Conservation (phyloP, 2,113 vertebrate genomes). For the Anguilla japonica region DNA sequence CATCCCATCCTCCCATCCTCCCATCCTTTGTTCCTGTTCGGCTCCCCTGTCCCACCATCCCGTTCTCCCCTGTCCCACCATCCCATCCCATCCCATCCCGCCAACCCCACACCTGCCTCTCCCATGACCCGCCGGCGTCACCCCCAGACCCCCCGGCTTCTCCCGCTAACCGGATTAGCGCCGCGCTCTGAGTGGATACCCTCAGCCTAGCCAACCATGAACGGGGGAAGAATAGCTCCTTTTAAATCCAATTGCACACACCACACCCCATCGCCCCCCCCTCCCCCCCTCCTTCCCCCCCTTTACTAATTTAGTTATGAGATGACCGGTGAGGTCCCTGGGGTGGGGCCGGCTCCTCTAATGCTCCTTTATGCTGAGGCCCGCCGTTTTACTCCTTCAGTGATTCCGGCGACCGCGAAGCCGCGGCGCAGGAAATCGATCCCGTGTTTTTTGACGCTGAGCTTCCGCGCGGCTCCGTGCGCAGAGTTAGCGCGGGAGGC, state of each 20-base stretch:
- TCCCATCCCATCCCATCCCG: background rate
- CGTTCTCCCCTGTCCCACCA: background rate
- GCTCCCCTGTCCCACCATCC: background rate
- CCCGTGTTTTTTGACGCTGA: background rate
- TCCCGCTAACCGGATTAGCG: conserved; percentile 42
- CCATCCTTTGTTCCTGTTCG: background rate
- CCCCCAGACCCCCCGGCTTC: conserved; percentile 21
- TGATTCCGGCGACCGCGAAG: conserved; percentile 40
- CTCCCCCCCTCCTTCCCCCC: background rate
- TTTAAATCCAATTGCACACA: conserved; percentile 31
- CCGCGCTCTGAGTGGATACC: conserved; percentile 27
- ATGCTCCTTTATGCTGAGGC: conserved; percentile 42
- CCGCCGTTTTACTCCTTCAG: conserved; percentile 43
- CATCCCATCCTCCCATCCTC: background rate
- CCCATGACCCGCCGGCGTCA: conserved; percentile 16
- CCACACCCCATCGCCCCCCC: too few relatives aligned
- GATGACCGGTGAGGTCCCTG: conserved; percentile 43
- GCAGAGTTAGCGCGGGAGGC: background rate
- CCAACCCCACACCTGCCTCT: background rate
- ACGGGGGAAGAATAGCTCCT: conserved; percentile 31
- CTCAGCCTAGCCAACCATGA: conserved; percentile 38
- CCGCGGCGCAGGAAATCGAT: conserved; percentile 16
- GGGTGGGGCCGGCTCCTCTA: conserved; percentile 21
- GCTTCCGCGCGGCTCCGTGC: background rate
- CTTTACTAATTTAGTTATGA: conserved; percentile 41